These are phyloP conservation scores for Margarornis squamiger DNA, from an alignment of 2,797 vertebrate species.

Conservation along the genomic window DNA sequence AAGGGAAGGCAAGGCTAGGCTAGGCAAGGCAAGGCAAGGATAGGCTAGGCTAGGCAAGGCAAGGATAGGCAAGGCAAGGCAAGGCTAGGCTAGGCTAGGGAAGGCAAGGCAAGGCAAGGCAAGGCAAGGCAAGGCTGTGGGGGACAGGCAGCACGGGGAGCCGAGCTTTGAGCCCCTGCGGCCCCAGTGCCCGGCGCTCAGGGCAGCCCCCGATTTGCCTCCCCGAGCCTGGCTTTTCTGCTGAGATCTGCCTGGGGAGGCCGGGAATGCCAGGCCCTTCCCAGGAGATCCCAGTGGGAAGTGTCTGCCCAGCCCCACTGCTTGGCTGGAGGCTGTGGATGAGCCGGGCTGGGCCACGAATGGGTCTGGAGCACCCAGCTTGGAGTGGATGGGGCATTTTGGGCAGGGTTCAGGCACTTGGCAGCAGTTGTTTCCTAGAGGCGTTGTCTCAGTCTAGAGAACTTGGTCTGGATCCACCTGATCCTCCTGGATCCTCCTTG, in stretches of 20 bases:
- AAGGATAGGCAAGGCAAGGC: no score
- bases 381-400: neutral
- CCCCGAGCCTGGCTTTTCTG: neutral
- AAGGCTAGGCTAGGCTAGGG: no score
- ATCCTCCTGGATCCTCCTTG: neutral
- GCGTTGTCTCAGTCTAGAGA: neutral
- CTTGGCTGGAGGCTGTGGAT: neutral
- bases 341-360: accelerated
- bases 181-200: neutral
- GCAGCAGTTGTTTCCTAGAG: neutral
- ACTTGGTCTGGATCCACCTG: neutral
- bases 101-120: no score
- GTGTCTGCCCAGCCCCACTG: neutral
- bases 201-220: neutral
- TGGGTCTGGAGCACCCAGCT: neutral
- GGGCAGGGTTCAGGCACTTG: neutral
- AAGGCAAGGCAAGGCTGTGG: no score
- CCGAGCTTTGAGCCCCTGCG: neutral
- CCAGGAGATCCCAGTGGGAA: neutral
- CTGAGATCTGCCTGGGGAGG: neutral
- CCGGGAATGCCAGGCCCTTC: neutral
- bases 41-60: no score
- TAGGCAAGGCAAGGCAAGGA: no score
- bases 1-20: no score
- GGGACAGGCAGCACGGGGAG: neutral